Percentiles rank a stretch among this genome's conserved stretches.
These are phyloP conservation scores for Cyanocitta stelleri DNA, from an alignment of 2,113 vertebrate genomes.

Conservation along the genomic window DNA sequence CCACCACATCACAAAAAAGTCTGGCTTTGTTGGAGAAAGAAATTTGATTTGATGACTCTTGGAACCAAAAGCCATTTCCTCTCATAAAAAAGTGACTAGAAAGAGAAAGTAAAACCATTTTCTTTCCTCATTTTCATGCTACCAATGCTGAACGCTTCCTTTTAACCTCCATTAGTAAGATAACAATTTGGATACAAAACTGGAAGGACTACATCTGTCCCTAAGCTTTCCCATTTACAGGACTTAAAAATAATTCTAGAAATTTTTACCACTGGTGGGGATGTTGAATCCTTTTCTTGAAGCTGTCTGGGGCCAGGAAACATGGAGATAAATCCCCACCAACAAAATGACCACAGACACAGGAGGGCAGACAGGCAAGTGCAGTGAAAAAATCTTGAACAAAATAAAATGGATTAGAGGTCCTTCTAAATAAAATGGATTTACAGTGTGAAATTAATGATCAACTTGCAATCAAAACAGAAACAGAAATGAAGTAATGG, in stretches of 20 bases:
- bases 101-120: background rate
- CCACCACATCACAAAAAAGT: background rate
- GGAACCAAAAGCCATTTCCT: background rate
- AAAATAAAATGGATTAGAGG: background rate
- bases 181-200: background rate
- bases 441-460: background rate
- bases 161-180: background rate
- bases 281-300: background rate
- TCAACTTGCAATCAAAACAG: background rate
- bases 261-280: background rate
- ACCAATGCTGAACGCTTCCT: rapidly evolving
- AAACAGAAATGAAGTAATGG: background rate
- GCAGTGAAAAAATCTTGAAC: background rate
- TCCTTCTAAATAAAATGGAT: background rate
- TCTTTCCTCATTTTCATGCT: background rate
- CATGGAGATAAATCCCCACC: background rate
- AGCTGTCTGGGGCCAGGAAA: background rate
- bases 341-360: background rate
- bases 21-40: background rate
- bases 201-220: background rate
- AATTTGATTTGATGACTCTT: background rate
- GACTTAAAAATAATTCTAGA: background rate
- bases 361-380: background rate
- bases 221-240: background rate
- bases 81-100: background rate